phyloP scores from a whole-genome alignment of 2,888 invertebrate genomes.

The Himalopsyche kuldschensis region DNA sequence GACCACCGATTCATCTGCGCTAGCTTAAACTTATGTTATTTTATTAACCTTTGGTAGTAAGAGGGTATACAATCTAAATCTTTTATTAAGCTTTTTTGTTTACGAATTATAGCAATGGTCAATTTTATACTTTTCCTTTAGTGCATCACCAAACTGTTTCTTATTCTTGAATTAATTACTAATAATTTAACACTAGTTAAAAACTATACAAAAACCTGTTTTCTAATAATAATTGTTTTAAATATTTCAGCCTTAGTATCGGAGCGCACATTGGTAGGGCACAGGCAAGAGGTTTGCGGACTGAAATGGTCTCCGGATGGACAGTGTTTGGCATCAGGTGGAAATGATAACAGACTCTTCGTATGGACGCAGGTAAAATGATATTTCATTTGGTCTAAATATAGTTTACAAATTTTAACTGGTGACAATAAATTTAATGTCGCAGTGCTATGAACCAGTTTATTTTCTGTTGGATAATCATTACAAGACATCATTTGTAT shows the following conservation, averaged over 20 bases:
- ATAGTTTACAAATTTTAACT: neutral
- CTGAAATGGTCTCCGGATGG: conserved; percentile 98
- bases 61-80: neutral
- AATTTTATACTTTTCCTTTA: too few species aligned
- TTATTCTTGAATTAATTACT: too few species aligned
- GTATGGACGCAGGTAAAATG: conserved; percentile 76
- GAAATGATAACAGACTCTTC: conserved; percentile 94
- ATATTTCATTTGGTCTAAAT: neutral
- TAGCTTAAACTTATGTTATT: too few species aligned
- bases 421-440: too few species aligned
- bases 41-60: too few species aligned
- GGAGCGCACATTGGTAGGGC: conserved; percentile 83
- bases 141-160: too few species aligned
- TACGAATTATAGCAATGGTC: neutral
- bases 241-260: conserved; percentile 62
- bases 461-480: too few species aligned
- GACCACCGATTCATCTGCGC: too few species aligned
- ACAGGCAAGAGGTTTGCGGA: conserved; percentile 96
- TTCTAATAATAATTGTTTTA: neutral
- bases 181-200: too few species aligned
- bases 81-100: neutral
- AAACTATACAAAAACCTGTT: neutral
- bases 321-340: conserved; percentile 95
- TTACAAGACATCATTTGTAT: too few species aligned
- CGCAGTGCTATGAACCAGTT: too few species aligned